Base-by-base conservation (phyloP, 2,113 vertebrate species). In the Semnornis frantzii region DNA sequence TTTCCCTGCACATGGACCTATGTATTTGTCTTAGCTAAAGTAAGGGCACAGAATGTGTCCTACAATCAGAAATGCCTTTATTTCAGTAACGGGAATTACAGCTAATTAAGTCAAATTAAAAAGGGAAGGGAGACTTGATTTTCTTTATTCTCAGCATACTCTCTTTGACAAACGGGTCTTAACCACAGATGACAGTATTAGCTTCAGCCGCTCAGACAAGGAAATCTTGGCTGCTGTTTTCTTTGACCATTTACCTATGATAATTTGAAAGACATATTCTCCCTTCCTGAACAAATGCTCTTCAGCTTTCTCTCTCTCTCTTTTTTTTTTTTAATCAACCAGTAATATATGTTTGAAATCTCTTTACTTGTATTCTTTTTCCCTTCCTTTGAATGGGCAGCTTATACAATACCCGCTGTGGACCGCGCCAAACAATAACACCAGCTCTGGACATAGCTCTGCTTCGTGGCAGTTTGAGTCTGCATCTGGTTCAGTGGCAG, bases 81-180 rank as follows among this genome's bases (percentile, higher is more conserved):
- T 96, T 94, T 96, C 75, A 88, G 66, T 55, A 55, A 58, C 54
- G 14, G 66, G 58, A 91, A 88, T 93, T 87, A 87, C 1, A 15
- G 71, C 87, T 93, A 95, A 96, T 96, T 96, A 95, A 96, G 82
- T 87, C 55, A 93, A 95, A 96, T 96, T 89, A 92, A 95, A 96
- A 95, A 91, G 69, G 74, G 74, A 83, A 91, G 62, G 37, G 65
- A 94, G 84, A 91, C 85, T 90, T 94, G 86, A 82, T 96, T 96
- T 97, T 94, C 87, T 93, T 95, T 96, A 85, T 95, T 95, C 83
- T 94, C 73, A 81, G 69, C 81, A 87, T 94, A 93, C 85, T 94
- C 90, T 65, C 62, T 82, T 94, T 95, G 92, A 95, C 93, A 96
- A 97, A 95, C 93, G 83, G 82, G 93, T 92, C 91, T 96, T 96